Evolutionary conservation across 92 coral and sea anemone species (phyloP).

Genomic region (Phenganax marumi): DNA sequence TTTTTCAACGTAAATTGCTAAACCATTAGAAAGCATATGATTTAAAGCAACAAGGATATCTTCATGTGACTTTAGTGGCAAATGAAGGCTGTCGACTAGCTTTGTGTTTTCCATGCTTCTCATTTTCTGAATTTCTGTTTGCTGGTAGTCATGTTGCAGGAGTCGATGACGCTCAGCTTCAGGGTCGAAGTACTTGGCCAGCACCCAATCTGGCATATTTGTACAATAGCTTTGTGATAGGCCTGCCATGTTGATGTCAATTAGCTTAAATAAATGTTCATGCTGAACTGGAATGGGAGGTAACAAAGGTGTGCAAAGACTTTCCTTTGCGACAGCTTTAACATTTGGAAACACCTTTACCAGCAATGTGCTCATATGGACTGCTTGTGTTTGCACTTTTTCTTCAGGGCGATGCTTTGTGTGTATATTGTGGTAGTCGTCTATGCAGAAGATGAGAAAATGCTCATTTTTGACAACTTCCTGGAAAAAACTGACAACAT

Average conservation of each 20-base stretch:
- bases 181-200: not conserved
- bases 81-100: not conserved
- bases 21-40: not conserved
- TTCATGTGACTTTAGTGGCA: conserved; percentile 7
- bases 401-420: not conserved
- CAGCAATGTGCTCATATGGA: not conserved
- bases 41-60: conserved; percentile 5
- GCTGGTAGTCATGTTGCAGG: conserved; percentile 11
- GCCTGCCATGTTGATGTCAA: conserved; percentile 6
- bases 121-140: not conserved
- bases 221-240: conserved; percentile 14
- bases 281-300: conserved; percentile 14
- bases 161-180: conserved; percentile 22
- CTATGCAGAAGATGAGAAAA: conserved; percentile 12
- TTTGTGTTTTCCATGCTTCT: conserved; percentile 15
- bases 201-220: conserved; percentile 25
- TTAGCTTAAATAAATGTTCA: not conserved
- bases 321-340: not conserved
- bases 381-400: not conserved
- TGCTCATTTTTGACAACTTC: conserved; percentile 17
- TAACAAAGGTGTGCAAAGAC: not conserved
- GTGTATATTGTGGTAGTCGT: not conserved
- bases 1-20: not conserved
- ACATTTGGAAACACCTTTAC: conserved; percentile 16
- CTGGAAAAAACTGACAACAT: conserved; percentile 6